These are phyloP conservation scores for Argyra leucocephala DNA, from an alignment of 2,888 invertebrate genomes.

Conservation along the genomic window DNA sequence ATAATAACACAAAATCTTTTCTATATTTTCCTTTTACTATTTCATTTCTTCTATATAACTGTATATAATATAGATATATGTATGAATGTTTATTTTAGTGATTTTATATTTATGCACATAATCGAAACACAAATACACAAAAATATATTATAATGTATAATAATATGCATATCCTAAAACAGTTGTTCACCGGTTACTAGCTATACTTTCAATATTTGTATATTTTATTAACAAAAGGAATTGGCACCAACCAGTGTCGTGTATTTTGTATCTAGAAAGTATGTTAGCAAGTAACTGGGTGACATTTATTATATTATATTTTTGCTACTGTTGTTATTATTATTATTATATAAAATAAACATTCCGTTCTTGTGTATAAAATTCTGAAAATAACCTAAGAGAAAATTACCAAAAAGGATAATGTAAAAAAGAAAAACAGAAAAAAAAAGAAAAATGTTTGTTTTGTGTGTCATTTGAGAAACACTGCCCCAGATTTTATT, in stretches of 20 bases:
- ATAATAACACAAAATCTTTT: too few relatives aligned
- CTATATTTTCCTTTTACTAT: too few relatives aligned
- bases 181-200: neutral
- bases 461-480: conserved; percentile 5
- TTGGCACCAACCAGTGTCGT: neutral
- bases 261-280: neutral
- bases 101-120: too few relatives aligned
- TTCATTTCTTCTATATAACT: too few relatives aligned
- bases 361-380: neutral
- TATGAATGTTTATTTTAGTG: too few relatives aligned
- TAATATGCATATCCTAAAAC: neutral
- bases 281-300: conserved; percentile 3
- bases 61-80: too few relatives aligned
- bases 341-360: neutral
- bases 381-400: neutral
- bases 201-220: neutral
- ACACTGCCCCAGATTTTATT: conserved; percentile 11
- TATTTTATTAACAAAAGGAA: neutral
- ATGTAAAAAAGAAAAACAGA: neutral
- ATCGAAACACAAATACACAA: too few relatives aligned
- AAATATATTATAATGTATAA: too few relatives aligned
- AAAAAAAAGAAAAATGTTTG: neutral
- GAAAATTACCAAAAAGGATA: neutral
- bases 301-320: neutral
- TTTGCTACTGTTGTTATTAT: too few relatives aligned